A percentile compares a stretch with the other conserved stretches of the same genome.
These are phyloP conservation scores for Sorex araneus DNA, from an alignment of 2,113 vertebrate species.

Conservation along the genomic window DNA sequence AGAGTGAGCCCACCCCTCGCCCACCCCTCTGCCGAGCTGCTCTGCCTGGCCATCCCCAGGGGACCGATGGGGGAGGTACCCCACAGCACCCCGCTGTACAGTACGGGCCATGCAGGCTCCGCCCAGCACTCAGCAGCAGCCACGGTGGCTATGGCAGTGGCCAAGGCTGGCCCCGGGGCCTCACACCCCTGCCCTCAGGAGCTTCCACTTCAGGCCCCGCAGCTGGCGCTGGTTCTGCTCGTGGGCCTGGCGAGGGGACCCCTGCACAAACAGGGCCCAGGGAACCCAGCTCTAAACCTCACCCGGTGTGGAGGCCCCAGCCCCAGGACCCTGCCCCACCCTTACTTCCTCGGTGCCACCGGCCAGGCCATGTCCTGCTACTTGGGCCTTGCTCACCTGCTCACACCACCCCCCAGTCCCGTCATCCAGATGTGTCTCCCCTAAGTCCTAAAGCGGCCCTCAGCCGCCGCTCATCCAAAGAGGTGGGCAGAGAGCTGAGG, in stretches of 20 bases:
- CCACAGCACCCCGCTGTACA: too few relatives aligned
- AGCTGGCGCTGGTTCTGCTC: too few relatives aligned
- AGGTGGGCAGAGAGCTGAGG: too few relatives aligned
- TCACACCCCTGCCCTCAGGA: background rate
- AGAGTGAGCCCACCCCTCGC: too few relatives aligned
- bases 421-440: too few relatives aligned
- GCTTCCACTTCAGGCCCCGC: background rate
- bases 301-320: background rate
- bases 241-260: too few relatives aligned
- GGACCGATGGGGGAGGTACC: background rate
- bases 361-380: accelerated
- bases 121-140: background rate
- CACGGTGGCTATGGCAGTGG: background rate
- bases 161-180: background rate
- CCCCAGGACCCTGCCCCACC: background rate
- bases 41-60: background rate
- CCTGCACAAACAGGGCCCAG: too few relatives aligned
- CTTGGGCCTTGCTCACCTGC: background rate
- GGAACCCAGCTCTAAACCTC: background rate
- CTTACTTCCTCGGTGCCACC: background rate
- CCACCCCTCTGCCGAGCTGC: background rate
- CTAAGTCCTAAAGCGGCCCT: too few relatives aligned
- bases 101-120: accelerated
- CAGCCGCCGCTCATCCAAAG: too few relatives aligned
- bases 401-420: background rate